Conservation (phyloP, 1,140 invertebrate genomes). For the Popillia japonica region DNA sequence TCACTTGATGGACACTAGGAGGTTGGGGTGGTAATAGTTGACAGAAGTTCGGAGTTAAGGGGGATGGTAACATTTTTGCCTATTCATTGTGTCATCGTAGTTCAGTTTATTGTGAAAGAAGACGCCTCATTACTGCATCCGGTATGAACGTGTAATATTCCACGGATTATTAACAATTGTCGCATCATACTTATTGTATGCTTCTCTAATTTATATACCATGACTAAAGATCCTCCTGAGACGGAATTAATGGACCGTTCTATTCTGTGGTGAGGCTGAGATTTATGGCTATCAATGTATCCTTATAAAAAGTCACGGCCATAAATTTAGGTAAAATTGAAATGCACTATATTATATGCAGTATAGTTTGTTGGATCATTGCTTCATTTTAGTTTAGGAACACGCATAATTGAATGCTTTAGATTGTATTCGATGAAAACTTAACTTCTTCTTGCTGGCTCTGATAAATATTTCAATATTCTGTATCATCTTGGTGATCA, state of each 20-base stretch:
- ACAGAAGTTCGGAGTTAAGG: conserved; percentile 43
- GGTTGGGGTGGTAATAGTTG: conserved; percentile 53
- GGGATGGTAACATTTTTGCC: conserved; percentile 40
- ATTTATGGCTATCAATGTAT: background rate
- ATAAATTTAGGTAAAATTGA: conserved; percentile 2
- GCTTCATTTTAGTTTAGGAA: no score
- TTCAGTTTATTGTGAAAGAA: background rate
- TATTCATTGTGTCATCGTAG: conserved; percentile 34
- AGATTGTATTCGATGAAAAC: no score
- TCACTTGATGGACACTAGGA: background rate
- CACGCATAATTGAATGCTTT: no score
- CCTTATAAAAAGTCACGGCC: background rate
- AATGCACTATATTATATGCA: no score
- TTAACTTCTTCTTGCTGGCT: no score
- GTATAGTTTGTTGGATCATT: no score
- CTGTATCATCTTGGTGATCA: no score
- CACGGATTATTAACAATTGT: conserved; percentile 29
- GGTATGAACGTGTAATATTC: conserved; percentile 4
- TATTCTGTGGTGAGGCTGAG: background rate
- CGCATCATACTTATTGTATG: background rate
- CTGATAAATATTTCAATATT: no score
- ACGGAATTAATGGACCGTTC: background rate
- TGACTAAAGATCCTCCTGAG: background rate
- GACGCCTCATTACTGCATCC: conserved; percentile 7
- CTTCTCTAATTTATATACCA: conserved; percentile 19